Percentiles rank a stretch among this genome's conserved stretches.
phyloP scores from a whole-genome alignment of 2,113 vertebrate species.

The Triplophysa rosa region DNA sequence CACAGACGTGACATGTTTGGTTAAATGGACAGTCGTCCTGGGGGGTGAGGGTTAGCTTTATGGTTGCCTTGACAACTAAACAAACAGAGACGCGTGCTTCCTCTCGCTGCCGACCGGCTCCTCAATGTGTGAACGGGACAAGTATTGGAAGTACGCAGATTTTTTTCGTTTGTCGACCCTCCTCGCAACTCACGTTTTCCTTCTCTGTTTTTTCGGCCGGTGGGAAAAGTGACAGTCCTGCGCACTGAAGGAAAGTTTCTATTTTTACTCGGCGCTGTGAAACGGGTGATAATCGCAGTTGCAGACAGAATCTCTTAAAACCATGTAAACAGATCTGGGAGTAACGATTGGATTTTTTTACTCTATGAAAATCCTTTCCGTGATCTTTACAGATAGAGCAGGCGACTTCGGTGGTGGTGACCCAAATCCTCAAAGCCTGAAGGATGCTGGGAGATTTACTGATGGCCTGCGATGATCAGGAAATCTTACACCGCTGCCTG shows the following conservation, averaged over 20 bases:
- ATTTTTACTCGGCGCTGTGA: conserved; percentile 31
- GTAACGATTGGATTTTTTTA: conserved; percentile 4
- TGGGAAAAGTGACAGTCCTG: conserved; percentile 64
- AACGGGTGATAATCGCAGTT: background rate
- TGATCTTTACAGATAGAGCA: conserved; percentile 25
- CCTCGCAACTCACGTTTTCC: conserved; percentile 53
- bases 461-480: conserved; percentile 20
- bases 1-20: conserved; percentile 25
- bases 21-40: background rate
- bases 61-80: conserved; percentile 71
- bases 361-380: conserved; percentile 3
- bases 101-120: conserved; percentile 58
- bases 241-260: background rate
- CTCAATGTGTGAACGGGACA: conserved; percentile 63
- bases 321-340: conserved; percentile 11
- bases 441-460: conserved; percentile 39
- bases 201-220: conserved; percentile 57
- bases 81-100: conserved; percentile 73
- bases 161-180: conserved; percentile 58
- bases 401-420: conserved; percentile 17
- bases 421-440: conserved; percentile 38
- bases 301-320: conserved; percentile 4
- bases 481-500: background rate
- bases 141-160: conserved; percentile 56
- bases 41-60: conserved; percentile 42